Conservation (phyloP, 2,113 vertebrate genomes). For the Dasyornis broadbenti region DNA sequence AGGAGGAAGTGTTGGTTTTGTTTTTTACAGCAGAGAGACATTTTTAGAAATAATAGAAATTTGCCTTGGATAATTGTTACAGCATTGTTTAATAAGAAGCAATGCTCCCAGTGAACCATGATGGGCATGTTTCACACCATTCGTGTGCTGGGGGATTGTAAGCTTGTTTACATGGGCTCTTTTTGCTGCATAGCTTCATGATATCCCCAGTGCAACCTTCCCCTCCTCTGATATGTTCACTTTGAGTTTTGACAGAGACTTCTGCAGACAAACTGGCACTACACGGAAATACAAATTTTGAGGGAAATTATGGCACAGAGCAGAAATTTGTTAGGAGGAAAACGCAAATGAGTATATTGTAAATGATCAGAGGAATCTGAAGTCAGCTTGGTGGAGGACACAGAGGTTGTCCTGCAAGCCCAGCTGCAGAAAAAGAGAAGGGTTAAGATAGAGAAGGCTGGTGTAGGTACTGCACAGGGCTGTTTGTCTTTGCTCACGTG, state of each 20-base stretch:
- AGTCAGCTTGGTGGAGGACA: background rate
- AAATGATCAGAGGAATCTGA: background rate
- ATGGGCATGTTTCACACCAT: background rate
- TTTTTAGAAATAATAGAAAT: background rate
- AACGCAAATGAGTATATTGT: background rate
- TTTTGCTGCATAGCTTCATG: constrained; percentile 66
- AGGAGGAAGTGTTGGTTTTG: background rate
- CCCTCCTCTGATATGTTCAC: background rate
- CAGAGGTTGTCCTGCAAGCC: background rate
- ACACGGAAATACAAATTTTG: background rate
- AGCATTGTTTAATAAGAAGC: background rate
- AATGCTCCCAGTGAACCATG: background rate
- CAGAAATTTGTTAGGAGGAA: background rate
- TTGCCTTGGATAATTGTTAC: background rate
- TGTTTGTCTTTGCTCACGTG: background rate
- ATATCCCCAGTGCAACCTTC: constrained; percentile 12
- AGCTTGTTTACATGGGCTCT: constrained; percentile 62
- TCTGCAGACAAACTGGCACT: background rate
- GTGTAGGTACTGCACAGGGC: background rate
- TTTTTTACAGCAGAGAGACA: background rate
- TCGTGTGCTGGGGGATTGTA: background rate
- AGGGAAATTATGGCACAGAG: background rate
- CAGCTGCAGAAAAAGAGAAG: background rate
- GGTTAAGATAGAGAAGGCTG: background rate
- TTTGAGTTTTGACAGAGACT: constrained; percentile 30